These are phyloP conservation scores for Sorex fumeus DNA, from an alignment of 2,113 vertebrate genomes.

Conservation along the genomic window DNA sequence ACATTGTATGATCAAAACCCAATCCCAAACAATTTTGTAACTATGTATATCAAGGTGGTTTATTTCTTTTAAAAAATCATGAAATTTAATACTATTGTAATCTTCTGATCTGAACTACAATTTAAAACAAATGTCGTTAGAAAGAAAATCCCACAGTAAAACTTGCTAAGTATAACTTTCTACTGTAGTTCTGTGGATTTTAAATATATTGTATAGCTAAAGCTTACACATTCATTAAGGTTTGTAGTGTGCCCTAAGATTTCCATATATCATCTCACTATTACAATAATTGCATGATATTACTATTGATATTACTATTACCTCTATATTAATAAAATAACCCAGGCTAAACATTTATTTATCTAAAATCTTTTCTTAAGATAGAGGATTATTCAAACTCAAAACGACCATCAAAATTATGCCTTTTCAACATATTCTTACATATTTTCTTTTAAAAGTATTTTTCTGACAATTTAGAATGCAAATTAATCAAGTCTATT, in stretches of 20 bases:
- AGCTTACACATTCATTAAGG: not conserved
- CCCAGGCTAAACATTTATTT: slow-evolving; percentile 27
- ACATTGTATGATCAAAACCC: too few species aligned
- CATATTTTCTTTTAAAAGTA: not conserved
- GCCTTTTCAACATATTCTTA: not conserved
- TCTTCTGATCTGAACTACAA: not conserved
- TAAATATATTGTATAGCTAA: slow-evolving; percentile 43
- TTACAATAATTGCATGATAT: not conserved
- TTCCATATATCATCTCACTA: slow-evolving; percentile 54
- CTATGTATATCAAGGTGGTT: too few species aligned
- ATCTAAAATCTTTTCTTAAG: slow-evolving; percentile 40
- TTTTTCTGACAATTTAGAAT: slow-evolving; percentile 45
- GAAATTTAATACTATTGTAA: too few species aligned
- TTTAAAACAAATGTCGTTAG: slow-evolving; percentile 37
- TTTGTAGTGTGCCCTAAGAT: not conserved
- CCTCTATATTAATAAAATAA: slow-evolving; percentile 49
- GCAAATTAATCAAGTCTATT: not conserved
- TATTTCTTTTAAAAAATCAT: too few species aligned
- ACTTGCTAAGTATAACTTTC: slow-evolving; percentile 55
- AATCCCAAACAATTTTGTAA: too few species aligned
- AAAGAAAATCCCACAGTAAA: slow-evolving; percentile 62
- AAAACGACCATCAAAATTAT: not conserved
- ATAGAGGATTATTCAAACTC: slow-evolving; percentile 42
- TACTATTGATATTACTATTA: slow-evolving; percentile 10
- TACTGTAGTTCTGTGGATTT: slow-evolving; percentile 39